Base-by-base conservation (phyloP, 2,888 invertebrate species). In the Acleris sparsana region DNA sequence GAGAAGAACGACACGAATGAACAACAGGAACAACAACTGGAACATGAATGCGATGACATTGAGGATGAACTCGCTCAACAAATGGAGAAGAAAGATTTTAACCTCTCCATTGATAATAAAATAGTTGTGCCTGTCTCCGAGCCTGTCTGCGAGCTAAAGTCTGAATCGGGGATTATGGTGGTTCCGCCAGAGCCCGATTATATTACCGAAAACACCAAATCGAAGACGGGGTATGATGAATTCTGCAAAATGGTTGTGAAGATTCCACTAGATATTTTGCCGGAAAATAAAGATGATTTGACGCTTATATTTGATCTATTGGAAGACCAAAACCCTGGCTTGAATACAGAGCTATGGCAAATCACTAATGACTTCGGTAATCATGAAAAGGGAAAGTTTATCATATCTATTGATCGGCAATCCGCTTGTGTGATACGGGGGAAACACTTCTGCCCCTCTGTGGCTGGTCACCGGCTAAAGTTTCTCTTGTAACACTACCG, bases 301-400 rank as follows among this genome's bases (percentile, higher is more conserved):
- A 85, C 82, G 25, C 82, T 90, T 0, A 83, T 92, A 1, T 85
- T 92, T 18, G 88, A 89, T 70, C 66, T 91, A 1, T 71, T 92
- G 0, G 88, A 90, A 75, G 88, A 91, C 53, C 87, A 88, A 53
- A 92, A 91, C 46, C 89, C 90, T 0, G 89, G 88, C 0, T 67
- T 92, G 6, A 89, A 89, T 53, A 89, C 89, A 0, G 88, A 89
- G 51, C 44, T 88, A 2, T 91, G 91, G 91, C 79, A 84, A 56
- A 73, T 89, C 0, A 78, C 74, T 5, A 78, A 80, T 0, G 82
- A 84, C 3, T 69, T 79, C 0, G 71, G 73, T 0, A 84, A 85
- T n/a, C 83, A 82, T 0, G 80, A 78, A 9, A 83, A 80, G 46
- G 89, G 89, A 0, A 85, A 80, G 61, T 89, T 89, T 25, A 78